Percentiles rank a stretch among this genome's conserved stretches.
Conservation (phyloP, 1,140 invertebrate genomes). For the Subanguina moxae region DNA sequence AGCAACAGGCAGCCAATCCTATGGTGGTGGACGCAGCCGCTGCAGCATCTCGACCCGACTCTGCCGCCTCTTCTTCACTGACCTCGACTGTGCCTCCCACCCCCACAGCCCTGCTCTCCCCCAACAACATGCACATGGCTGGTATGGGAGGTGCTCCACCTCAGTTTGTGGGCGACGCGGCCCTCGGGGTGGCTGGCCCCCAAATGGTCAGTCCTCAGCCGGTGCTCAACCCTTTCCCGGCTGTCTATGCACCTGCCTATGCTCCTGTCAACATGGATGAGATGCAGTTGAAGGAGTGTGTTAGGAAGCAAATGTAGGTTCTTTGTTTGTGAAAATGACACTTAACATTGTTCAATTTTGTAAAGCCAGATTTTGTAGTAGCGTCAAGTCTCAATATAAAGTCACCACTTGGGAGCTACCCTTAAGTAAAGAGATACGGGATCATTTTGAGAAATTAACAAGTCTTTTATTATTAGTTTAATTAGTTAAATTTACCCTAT, state of each 20-base stretch:
- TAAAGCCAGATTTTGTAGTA: no score
- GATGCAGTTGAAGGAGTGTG: slow-evolving; percentile 47
- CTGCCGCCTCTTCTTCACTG: slow-evolving; percentile 42
- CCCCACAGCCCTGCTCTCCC: slow-evolving; percentile 37
- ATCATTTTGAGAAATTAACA: no score
- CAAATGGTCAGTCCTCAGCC: slow-evolving; percentile 1
- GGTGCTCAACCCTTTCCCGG: slow-evolving; percentile 30
- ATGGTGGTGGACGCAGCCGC: background rate
- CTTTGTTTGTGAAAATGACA: no score
- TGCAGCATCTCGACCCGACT: slow-evolving; percentile 35
- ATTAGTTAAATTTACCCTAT: no score
- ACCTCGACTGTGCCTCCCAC: slow-evolving; percentile 46
- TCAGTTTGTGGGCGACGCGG: background rate
- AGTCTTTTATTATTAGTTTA: no score
- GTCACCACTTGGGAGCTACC: no score
- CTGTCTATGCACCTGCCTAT: slow-evolving; percentile 8
- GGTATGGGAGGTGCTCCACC: background rate
- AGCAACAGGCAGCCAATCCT: background rate
- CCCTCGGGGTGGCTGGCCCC: background rate
- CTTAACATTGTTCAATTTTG: no score
- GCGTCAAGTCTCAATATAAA: no score
- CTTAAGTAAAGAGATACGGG: no score
- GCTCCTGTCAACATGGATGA: slow-evolving; percentile 20
- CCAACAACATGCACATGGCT: slow-evolving; percentile 23
- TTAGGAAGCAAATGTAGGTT: slow-evolving; percentile 56